Conservation (phyloP, 1,140 invertebrate genomes). For the Drosophila lacertosa region DNA sequence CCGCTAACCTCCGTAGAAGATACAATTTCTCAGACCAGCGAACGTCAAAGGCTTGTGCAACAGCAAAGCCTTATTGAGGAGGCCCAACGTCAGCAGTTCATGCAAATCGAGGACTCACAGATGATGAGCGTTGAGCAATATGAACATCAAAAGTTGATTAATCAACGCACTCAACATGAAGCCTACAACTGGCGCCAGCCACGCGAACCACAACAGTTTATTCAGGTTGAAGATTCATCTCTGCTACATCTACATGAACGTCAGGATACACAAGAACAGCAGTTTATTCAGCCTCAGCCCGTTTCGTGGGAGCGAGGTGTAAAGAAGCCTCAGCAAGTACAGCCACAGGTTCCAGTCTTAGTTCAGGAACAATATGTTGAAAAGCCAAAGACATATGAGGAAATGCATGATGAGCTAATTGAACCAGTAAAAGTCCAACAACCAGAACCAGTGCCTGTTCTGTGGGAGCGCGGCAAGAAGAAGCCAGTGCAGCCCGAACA, state of each 20-base stretch:
- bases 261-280: conserved; percentile 67
- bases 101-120: conserved; percentile 73
- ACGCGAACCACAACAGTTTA: conserved; percentile 61
- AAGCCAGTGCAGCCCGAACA: conserved; percentile 68
- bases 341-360: conserved; percentile 16
- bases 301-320: conserved; percentile 83
- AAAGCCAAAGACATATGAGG: conserved; percentile 65
- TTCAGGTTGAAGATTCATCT: conserved; percentile 74
- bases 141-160: conserved; percentile 69
- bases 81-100: conserved; percentile 65
- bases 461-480: conserved; percentile 77
- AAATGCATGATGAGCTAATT: conserved; percentile 84
- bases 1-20: conserved; percentile 79
- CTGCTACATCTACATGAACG: conserved; percentile 76
- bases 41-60: conserved; percentile 47
- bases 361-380: conserved; percentile 47
- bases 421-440: conserved; percentile 72
- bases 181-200: conserved; percentile 72
- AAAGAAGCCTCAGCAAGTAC: conserved; percentile 67
- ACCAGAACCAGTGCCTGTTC: conserved; percentile 45
- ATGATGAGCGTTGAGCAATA: conserved; percentile 74
- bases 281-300: conserved; percentile 63
- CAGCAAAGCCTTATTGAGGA: conserved; percentile 69
- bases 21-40: conserved; percentile 67
- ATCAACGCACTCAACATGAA: conserved; percentile 64